Evolutionary conservation across 1,140 invertebrate species (phyloP), one percentile per base, ranked within the genome.

Genomic region (Heliothis virescens): DNA sequence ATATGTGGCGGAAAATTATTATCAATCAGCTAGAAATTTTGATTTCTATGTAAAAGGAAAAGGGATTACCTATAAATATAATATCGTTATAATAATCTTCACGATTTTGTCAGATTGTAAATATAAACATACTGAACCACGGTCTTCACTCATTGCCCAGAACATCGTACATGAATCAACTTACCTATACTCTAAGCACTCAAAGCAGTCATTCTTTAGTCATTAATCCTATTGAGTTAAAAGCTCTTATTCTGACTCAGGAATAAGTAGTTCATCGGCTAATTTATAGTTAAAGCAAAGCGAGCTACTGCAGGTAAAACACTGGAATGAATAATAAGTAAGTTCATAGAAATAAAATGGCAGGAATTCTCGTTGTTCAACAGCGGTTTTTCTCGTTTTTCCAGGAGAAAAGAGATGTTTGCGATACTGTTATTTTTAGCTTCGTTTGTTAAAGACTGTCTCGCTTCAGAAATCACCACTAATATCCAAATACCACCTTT

Each of bases 221-320:
- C 3, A 41, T 41, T 41, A 29, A 47, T 62, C 34, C 34, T 10
- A 48, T 10, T n/a, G 18, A 48, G 57, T 13, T 60, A 60, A 26
- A 29, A 41, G 34, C 5, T 34, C 34, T 34, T 57, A 57, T 48
- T 15, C 34, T n/a, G 29, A 41, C 60, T 41, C 11, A 67, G 41
- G 11, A 48, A 48, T 41, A 67, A 67, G 63, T 67, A 65, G 48
- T 71, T 53, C 67, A 52, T 29, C 48, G 48, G 67, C 18, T 71
- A 71, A 71, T 71, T 71, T 71, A 71, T 53, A 53, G 67, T 29
- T 53, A 53, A 71, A 71, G 67, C 18, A 71, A 69, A 71, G 67
- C 48, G 67, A 16, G 50, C 41, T 65, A 0, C 15, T 5, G 63
- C 63, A 67, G 63, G 63, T 67, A 67, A 48, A 67, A 67, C 63